These are phyloP conservation scores for Pyxicephalus adspersus DNA, from an alignment of 2,113 vertebrate genomes.

Conservation along the genomic window DNA sequence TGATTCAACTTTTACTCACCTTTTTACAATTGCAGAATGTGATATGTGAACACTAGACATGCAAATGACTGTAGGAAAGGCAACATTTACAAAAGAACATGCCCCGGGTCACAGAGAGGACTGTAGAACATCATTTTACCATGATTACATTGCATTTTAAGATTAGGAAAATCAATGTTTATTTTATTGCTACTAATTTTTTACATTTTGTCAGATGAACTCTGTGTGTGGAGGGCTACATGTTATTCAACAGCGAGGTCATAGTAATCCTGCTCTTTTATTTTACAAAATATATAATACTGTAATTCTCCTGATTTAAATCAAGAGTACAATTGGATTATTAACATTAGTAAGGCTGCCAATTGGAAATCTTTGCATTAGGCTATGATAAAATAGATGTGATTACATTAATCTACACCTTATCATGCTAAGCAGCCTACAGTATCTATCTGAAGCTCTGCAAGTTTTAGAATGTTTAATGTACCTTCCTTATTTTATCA, in stretches of 20 bases:
- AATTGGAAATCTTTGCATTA: background rate
- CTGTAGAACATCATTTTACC: too few relatives aligned
- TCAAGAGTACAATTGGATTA: background rate
- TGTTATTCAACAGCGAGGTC: background rate
- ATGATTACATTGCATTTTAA: too few relatives aligned
- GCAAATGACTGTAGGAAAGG: too few relatives aligned
- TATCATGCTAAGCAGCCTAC: background rate
- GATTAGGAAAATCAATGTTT: too few relatives aligned
- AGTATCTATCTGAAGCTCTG: background rate
- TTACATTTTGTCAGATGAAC: too few relatives aligned
- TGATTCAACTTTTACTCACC: too few relatives aligned
- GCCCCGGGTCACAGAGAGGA: too few relatives aligned
- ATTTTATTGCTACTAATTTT: too few relatives aligned
- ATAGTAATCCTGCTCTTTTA: background rate
- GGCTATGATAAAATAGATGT: background rate
- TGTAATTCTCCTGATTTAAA: background rate
- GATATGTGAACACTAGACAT: too few relatives aligned
- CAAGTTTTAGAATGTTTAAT: slow-evolving; percentile 22
- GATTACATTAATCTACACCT: background rate
- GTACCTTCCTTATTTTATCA: slow-evolving; percentile 2
- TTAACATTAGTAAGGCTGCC: background rate
- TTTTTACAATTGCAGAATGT: too few relatives aligned
- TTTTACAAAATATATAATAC: background rate
- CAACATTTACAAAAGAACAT: too few relatives aligned
- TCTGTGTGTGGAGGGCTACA: background rate